phyloP scores from a whole-genome alignment of 2,888 invertebrate genomes.

The Orgyia antiqua region DNA sequence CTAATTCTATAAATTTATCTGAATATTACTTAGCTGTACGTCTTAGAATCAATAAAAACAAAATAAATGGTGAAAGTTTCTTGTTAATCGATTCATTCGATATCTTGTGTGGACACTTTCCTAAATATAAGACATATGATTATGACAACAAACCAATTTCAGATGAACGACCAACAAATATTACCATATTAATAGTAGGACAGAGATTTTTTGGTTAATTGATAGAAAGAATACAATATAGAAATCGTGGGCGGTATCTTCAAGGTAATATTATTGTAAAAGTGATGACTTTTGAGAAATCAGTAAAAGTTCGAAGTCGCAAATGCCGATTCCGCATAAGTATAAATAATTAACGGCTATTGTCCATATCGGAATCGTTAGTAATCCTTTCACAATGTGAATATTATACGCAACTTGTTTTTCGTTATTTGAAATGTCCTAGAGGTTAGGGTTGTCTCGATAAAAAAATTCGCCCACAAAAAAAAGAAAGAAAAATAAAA shows the following conservation, averaged over 20 bases:
- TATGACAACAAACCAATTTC: not conserved
- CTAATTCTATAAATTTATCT: not conserved
- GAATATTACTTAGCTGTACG: not conserved
- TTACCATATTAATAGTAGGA: constrained; percentile 1
- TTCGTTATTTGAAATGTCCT: not conserved
- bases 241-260: constrained; percentile 2
- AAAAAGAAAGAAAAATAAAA: too few relatives aligned
- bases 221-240: constrained; percentile 1
- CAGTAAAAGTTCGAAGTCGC: constrained; percentile 7
- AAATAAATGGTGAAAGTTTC: constrained; percentile 9
- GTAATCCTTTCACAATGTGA: constrained; percentile 19
- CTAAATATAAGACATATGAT: constrained; percentile 1
- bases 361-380: constrained; percentile 14
- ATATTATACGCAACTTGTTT: constrained; percentile 6
- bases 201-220: constrained; percentile 3
- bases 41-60: constrained; percentile 1
- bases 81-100: constrained; percentile 4
- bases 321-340: constrained; percentile 10
- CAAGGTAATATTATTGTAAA: constrained; percentile 1
- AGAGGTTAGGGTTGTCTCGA: constrained; percentile 4
- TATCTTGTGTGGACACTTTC: constrained; percentile 8
- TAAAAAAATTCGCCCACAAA: not conserved
- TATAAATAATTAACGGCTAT: constrained; percentile 25
- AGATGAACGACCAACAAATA: not conserved
- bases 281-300: constrained; percentile 7